A percentile compares a stretch with the other conserved stretches of the same genome.
Conservation (phyloP, 2,888 invertebrate genomes). For the Brachynemurus nebulosus region DNA sequence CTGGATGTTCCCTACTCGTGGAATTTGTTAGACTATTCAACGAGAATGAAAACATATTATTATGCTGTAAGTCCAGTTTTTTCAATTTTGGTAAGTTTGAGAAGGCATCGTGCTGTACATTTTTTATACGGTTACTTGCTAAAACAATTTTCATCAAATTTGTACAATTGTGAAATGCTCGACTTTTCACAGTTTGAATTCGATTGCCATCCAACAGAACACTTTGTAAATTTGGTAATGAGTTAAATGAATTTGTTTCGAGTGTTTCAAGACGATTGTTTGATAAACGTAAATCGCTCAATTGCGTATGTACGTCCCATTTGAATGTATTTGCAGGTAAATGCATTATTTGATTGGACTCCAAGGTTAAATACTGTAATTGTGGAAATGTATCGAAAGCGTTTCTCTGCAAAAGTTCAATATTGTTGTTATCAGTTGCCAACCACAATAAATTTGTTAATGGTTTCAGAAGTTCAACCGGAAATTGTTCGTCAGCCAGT, state of each 20-base stretch:
- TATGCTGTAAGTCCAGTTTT: slow-evolving; percentile 68
- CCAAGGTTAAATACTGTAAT: slow-evolving; percentile 70
- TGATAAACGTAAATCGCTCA: slow-evolving; percentile 67
- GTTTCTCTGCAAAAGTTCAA: slow-evolving; percentile 56
- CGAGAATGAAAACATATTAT: slow-evolving; percentile 54
- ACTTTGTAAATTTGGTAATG: slow-evolving; percentile 57
- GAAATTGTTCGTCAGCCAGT: slow-evolving; percentile 64
- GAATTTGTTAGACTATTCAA: slow-evolving; percentile 54
- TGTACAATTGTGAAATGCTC: slow-evolving; percentile 63
- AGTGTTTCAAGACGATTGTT: slow-evolving; percentile 64
- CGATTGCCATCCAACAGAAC: slow-evolving; percentile 68
- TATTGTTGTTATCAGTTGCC: slow-evolving; percentile 77
- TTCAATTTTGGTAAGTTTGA: slow-evolving; percentile 60
- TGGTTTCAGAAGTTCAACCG: slow-evolving; percentile 59
- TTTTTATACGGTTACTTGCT: slow-evolving; percentile 64
- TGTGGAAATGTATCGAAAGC: slow-evolving; percentile 41
- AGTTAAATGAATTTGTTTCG: slow-evolving; percentile 53
- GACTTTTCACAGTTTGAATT: slow-evolving; percentile 52
- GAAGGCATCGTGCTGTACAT: slow-evolving; percentile 60
- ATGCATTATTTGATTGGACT: slow-evolving; percentile 65
- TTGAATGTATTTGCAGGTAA: slow-evolving; percentile 51
- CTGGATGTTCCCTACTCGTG: slow-evolving; percentile 38
- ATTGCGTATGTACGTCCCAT: slow-evolving; percentile 50
- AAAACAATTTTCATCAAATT: slow-evolving; percentile 70
- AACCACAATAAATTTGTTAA: slow-evolving; percentile 66